Evolutionary conservation across 2,113 vertebrate genomes (phyloP).

Genomic region (Rhodinocichla rosea): DNA sequence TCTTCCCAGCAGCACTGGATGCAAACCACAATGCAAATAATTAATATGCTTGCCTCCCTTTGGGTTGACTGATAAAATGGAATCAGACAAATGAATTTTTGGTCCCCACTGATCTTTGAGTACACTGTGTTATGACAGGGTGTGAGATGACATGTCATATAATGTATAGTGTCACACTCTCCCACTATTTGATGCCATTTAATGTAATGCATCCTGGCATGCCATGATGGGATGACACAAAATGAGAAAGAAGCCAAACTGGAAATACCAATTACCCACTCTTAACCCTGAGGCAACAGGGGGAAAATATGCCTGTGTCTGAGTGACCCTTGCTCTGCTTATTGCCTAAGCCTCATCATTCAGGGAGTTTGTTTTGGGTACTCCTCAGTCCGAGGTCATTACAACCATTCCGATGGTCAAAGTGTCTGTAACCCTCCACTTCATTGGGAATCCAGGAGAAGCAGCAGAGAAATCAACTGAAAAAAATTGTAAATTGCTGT

Average conservation of each 20-base stretch:
- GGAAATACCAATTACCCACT: slow-evolving; percentile 60
- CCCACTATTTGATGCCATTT: slow-evolving; percentile 48
- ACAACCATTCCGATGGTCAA: slow-evolving; percentile 3
- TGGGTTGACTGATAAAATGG: slow-evolving; percentile 46
- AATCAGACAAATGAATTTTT: slow-evolving; percentile 55
- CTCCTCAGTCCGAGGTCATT: background rate
- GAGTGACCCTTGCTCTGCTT: slow-evolving; percentile 40
- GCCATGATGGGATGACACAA: slow-evolving; percentile 41
- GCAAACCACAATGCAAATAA: background rate
- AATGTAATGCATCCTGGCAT: slow-evolving; percentile 56
- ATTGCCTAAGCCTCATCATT: slow-evolving; percentile 1
- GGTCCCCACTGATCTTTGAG: slow-evolving; percentile 33
- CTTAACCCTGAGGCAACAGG: slow-evolving; percentile 46
- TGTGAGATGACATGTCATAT: slow-evolving; percentile 56
- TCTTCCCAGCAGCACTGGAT: background rate
- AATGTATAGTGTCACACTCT: slow-evolving; percentile 44
- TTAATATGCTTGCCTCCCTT: background rate
- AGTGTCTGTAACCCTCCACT: background rate
- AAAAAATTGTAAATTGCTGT: background rate
- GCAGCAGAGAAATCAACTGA: slow-evolving; percentile 6
- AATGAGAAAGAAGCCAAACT: slow-evolving; percentile 56
- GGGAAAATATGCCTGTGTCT: background rate
- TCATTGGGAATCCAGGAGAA: background rate
- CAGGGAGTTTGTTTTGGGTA: background rate
- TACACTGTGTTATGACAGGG: slow-evolving; percentile 51